Evolutionary conservation across 2,797 vertebrate genomes (phyloP).

Genomic region (Amblyraja radiata): DNA sequence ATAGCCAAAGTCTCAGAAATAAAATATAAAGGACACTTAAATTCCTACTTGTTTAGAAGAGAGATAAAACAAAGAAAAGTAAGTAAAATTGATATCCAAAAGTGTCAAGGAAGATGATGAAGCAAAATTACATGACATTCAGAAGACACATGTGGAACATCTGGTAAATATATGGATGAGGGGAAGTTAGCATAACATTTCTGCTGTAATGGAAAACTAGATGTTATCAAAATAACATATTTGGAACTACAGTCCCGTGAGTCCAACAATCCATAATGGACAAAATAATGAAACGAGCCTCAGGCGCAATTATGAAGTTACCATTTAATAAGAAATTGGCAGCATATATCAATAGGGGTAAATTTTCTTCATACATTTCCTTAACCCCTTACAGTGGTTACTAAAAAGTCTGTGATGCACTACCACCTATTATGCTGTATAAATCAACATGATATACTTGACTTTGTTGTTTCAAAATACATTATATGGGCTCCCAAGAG

Average conservation of each 20-base stretch:
- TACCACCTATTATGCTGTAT: neutral
- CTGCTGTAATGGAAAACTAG: neutral
- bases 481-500: neutral
- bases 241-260: neutral
- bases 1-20: constrained; percentile 49
- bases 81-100: neutral
- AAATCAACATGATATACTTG: neutral
- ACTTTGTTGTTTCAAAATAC: neutral
- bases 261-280: neutral
- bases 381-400: neutral
- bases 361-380: neutral
- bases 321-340: neutral
- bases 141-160: no score
- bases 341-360: neutral
- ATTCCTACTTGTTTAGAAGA: neutral
- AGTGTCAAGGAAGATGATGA: neutral
- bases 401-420: neutral
- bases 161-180: neutral
- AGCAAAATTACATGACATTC: neutral
- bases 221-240: neutral
- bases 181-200: neutral
- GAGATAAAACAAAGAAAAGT: neutral
- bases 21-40: neutral
- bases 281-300: neutral
- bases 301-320: neutral